phyloP scores from a whole-genome alignment of 2,113 vertebrate genomes.

The Pedetes capensis region DNA sequence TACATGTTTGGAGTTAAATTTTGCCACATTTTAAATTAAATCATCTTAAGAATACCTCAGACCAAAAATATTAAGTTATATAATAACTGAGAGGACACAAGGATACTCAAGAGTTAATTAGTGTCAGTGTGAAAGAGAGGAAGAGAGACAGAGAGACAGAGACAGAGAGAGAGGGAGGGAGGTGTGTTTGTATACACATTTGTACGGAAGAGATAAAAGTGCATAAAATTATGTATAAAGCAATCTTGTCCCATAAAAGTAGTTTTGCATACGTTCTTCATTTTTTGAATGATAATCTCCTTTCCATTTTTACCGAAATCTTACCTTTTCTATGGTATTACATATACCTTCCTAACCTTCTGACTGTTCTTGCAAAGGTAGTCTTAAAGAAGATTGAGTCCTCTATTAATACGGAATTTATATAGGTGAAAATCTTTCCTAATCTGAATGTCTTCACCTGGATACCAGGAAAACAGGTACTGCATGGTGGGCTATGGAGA shows the following conservation, averaged over 20 bases:
- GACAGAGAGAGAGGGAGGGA: no score
- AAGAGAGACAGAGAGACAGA: no score
- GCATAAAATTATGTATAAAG: background rate
- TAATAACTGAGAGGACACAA: background rate
- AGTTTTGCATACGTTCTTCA: background rate
- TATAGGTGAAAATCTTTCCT: background rate
- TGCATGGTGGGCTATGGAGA: background rate
- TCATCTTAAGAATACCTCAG: background rate
- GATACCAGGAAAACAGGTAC: background rate
- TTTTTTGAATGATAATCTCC: background rate
- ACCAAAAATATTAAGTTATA: background rate
- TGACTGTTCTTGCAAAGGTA: background rate
- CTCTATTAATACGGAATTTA: background rate
- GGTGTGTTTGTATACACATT: no score
- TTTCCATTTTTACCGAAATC: background rate
- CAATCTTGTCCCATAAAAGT: background rate
- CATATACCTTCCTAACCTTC: background rate
- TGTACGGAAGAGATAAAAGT: no score
- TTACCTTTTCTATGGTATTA: background rate
- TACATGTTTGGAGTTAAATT: background rate
- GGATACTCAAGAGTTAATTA: background rate
- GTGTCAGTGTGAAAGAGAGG: background rate
- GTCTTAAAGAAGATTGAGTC: background rate
- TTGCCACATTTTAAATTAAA: background rate
- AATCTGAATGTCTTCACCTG: background rate